A percentile compares a stretch with the other conserved stretches of the same genome.
phyloP scores from a whole-genome alignment of 2,888 invertebrate genomes.

The Rutpela maculata region DNA sequence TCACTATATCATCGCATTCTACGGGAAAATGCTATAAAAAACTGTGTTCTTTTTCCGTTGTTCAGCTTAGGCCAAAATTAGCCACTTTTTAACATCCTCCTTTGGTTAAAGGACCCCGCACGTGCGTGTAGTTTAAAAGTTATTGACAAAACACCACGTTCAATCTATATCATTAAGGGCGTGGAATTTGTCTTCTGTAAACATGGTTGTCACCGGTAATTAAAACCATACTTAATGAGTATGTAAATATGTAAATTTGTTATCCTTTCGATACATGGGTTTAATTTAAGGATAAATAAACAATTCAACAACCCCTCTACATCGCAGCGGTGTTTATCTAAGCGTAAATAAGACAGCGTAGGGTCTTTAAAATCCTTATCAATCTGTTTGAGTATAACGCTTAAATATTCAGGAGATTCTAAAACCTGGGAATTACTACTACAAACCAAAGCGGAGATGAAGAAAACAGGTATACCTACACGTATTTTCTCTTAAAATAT shows the following conservation, averaged over 20 bases:
- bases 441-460: not conserved
- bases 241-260: not conserved
- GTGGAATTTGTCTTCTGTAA: too few species aligned
- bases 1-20: too few species aligned
- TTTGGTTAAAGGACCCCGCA: too few species aligned
- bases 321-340: not conserved
- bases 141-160: too few species aligned
- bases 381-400: not conserved
- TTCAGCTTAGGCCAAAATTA: too few species aligned
- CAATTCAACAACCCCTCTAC: not conserved
- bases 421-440: not conserved
- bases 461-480: not conserved
- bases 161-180: too few species aligned
- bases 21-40: too few species aligned
- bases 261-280: not conserved
- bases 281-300: not conserved
- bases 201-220: too few species aligned
- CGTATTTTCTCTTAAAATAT: not conserved
- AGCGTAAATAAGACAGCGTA: not conserved
- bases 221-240: not conserved
- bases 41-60: too few species aligned
- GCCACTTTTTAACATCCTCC: too few species aligned
- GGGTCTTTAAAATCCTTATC: constrained; percentile 4
- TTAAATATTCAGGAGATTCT: constrained; percentile 1
- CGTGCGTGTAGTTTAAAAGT: too few species aligned